Percentiles rank a stretch among this genome's conserved stretches.
Conservation (phyloP, 2,888 invertebrate species). For the Ecdyonurus torrentis region DNA sequence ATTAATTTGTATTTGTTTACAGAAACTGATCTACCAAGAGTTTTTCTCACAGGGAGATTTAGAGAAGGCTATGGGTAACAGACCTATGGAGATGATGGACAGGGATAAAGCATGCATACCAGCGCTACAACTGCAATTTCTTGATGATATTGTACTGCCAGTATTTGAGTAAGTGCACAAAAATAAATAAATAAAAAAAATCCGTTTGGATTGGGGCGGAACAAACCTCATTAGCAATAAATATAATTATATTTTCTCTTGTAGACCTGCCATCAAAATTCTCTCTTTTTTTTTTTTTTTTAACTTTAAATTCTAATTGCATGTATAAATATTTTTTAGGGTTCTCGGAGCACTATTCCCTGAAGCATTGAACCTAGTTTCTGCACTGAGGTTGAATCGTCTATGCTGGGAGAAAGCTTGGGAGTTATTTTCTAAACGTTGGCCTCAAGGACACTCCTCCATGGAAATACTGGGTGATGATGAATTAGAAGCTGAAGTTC, state of each 20-base stretch:
- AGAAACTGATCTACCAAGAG: slow-evolving; percentile 62
- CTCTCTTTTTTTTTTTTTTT: background rate
- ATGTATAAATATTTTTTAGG: slow-evolving; percentile 24
- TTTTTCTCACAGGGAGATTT: slow-evolving; percentile 77
- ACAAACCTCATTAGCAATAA: too few relatives aligned
- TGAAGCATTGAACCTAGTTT: slow-evolving; percentile 26
- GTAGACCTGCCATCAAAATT: too few relatives aligned
- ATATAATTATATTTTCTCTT: too few relatives aligned
- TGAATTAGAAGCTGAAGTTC: slow-evolving; percentile 20
- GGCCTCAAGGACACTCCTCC: slow-evolving; percentile 19
- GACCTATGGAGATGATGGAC: slow-evolving; percentile 63
- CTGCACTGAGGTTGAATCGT: slow-evolving; percentile 36
- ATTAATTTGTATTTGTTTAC: slow-evolving; percentile 15
- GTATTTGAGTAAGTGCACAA: slow-evolving; percentile 31
- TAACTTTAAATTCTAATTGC: slow-evolving; percentile 2
- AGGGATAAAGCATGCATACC: slow-evolving; percentile 66
- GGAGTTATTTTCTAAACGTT: slow-evolving; percentile 23
- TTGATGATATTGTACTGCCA: slow-evolving; percentile 35
- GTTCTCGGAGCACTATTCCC: slow-evolving; percentile 36
- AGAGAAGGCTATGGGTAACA: slow-evolving; percentile 59
- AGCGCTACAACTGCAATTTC: slow-evolving; percentile 61
- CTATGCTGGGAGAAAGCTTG: slow-evolving; percentile 39
- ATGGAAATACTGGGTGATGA: slow-evolving; percentile 21
- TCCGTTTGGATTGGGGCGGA: too few relatives aligned
- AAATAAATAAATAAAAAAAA: background rate